Evolutionary conservation across 92 coral and sea anemone genomes (phyloP).

Genomic region (Pocillopora meandrina): DNA sequence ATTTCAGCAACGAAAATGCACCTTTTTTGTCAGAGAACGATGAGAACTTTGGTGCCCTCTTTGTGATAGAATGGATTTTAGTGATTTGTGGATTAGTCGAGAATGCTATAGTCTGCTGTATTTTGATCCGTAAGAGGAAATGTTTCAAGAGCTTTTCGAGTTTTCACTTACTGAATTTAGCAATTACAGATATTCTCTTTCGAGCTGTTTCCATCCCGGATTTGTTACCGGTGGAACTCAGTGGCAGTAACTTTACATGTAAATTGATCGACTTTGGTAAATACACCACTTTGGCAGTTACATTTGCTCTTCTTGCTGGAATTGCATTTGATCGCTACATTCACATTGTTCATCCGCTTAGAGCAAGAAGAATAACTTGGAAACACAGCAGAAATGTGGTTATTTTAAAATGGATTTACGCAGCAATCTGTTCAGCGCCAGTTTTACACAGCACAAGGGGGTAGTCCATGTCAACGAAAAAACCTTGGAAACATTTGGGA

Average conservation of each 20-base stretch:
- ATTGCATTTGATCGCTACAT: conserved; percentile 45
- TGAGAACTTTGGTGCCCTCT: not conserved
- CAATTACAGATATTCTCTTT: conserved; percentile 27
- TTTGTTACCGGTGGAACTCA: not conserved
- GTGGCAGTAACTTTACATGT: not conserved
- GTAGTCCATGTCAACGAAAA: not conserved
- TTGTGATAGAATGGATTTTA: not conserved
- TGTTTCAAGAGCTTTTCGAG: conserved; percentile 31
- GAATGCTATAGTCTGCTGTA: conserved; percentile 17
- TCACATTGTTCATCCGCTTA: conserved; percentile 38
- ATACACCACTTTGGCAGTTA: conserved; percentile 23
- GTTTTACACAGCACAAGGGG: conserved; percentile 13
- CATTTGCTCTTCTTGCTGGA: conserved; percentile 35
- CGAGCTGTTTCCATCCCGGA: conserved; percentile 1
- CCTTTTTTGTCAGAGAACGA: not conserved
- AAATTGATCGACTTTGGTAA: conserved; percentile 6
- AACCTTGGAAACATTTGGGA: not conserved
- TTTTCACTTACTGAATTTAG: conserved; percentile 38
- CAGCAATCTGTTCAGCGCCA: conserved; percentile 32
- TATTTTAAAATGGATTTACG: conserved; percentile 43
- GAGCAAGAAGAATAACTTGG: conserved; percentile 51
- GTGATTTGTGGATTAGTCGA: conserved; percentile 7
- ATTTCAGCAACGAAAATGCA: not conserved
- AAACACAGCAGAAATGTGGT: conserved; percentile 47
- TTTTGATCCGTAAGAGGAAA: conserved; percentile 16